Conservation (phyloP, 2,797 vertebrate genomes). For the Brachymystax lenok region DNA sequence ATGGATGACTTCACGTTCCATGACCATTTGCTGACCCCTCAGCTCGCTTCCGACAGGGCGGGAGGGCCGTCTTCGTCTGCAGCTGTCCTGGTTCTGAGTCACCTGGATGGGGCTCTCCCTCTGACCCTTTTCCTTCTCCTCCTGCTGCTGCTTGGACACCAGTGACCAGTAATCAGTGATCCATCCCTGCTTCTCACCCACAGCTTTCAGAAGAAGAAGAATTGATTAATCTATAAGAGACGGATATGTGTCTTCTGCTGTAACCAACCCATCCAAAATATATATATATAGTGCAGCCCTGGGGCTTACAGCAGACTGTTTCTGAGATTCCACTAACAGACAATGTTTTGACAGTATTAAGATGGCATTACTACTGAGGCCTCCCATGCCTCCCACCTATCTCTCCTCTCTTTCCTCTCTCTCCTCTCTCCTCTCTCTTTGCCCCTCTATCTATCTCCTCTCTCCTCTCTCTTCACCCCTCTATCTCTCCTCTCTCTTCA, state of each 20-base stretch:
- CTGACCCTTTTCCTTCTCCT: constrained; percentile 32
- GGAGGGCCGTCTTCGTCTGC: constrained; percentile 62
- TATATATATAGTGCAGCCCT: neutral
- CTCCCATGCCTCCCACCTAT: neutral
- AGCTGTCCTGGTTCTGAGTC: constrained; percentile 35
- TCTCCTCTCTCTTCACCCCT: no score
- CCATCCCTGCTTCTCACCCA: neutral
- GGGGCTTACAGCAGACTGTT: neutral
- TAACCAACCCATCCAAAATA: neutral
- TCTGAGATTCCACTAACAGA: constrained; percentile 23
- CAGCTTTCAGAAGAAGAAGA: neutral
- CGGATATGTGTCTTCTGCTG: neutral
- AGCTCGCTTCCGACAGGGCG: constrained; percentile 61
- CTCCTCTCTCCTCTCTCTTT: no score
- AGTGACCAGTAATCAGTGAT: constrained; percentile 59
- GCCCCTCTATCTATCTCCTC: no score
- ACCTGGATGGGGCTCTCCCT: constrained; percentile 35
- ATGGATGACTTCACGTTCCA: constrained; percentile 83
- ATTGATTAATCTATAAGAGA: neutral
- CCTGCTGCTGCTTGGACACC: constrained; percentile 53
- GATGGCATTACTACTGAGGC: neutral
- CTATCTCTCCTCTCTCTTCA: no score
- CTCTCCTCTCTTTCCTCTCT: no score
- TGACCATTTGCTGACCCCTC: constrained; percentile 80
- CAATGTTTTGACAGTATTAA: constrained; percentile 6